These are phyloP conservation scores for Falco cherrug DNA, from an alignment of 2,797 vertebrate genomes.

Conservation along the genomic window DNA sequence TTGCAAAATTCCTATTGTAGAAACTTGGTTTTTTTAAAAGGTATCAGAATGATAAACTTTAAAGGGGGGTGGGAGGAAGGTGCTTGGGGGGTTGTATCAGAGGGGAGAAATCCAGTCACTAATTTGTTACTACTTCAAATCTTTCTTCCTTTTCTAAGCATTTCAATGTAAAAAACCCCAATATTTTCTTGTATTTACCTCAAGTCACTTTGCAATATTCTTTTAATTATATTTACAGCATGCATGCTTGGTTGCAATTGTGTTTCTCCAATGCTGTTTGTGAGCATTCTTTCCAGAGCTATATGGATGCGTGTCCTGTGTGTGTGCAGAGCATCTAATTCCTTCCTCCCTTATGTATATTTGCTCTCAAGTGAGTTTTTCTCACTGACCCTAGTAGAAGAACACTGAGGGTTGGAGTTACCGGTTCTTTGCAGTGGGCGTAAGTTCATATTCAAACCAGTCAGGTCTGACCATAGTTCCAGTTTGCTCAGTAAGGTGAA, in stretches of 20 bases:
- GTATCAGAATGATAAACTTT: not conserved
- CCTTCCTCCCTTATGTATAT: not conserved
- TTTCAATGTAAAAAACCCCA: not conserved
- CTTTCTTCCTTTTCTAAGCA: not conserved
- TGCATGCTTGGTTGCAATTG: not conserved
- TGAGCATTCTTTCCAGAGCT: not conserved
- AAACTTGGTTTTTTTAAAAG: not conserved
- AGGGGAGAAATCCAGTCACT: not conserved
- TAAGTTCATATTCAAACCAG: not conserved
- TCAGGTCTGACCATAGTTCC: not conserved
- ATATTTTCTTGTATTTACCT: not conserved
- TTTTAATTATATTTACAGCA: not conserved
- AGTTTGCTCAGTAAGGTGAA: not conserved
- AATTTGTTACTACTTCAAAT: not conserved
- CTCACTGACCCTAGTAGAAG: not conserved
- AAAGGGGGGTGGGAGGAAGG: accelerated
- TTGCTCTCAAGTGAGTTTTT: not conserved
- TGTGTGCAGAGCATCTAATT: not conserved
- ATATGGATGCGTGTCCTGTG: not conserved
- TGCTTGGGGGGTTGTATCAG: accelerated
- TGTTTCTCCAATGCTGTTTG: not conserved
- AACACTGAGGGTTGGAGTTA: not conserved
- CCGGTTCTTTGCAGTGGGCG: not conserved
- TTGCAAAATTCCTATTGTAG: not conserved
- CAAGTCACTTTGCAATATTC: not conserved